Percentiles rank a stretch among this genome's conserved stretches.
Evolutionary conservation across 2,888 invertebrate genomes (phyloP).

Genomic region (Pristionchus fissidentatus): DNA sequence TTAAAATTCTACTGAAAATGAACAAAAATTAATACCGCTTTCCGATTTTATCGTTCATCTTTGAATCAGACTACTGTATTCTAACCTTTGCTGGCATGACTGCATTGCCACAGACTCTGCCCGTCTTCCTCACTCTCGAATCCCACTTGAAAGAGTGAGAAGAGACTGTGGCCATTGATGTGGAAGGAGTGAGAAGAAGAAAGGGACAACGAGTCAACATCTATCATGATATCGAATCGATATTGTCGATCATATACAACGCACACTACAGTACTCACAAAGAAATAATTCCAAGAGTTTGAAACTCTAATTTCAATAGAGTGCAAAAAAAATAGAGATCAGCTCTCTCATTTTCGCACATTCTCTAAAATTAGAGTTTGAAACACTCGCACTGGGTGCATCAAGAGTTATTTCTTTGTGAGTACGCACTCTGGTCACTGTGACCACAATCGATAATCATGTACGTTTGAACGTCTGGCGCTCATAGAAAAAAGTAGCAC

Average conservation of each 20-base stretch:
- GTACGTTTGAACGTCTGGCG: constrained; percentile 28
- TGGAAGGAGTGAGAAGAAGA: constrained; percentile 35
- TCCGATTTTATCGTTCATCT: too few relatives aligned
- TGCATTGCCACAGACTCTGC: constrained; percentile 39
- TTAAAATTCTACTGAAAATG: too few relatives aligned
- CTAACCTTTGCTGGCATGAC: constrained; percentile 43
- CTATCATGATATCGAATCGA: background rate
- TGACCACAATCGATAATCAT: background rate
- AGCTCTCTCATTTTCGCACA: constrained; percentile 16
- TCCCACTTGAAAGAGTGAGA: constrained; percentile 7
- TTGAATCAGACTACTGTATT: background rate
- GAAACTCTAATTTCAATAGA: background rate
- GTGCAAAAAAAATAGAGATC: background rate
- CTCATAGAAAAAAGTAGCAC: background rate
- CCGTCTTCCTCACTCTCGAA: constrained; percentile 25
- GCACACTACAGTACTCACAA: too few relatives aligned
- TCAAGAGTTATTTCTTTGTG: too few relatives aligned
- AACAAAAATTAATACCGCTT: too few relatives aligned
- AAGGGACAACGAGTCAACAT: constrained; percentile 32
- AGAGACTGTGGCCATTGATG: constrained; percentile 4
- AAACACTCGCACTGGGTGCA: too few relatives aligned
- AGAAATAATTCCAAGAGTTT: too few relatives aligned
- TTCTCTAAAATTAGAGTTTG: too few relatives aligned
- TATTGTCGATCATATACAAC: too few relatives aligned
- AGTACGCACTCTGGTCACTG: too few relatives aligned